Evolutionary conservation across 2,888 invertebrate genomes (phyloP).

Genomic region (Hypolimnas misippus): DNA sequence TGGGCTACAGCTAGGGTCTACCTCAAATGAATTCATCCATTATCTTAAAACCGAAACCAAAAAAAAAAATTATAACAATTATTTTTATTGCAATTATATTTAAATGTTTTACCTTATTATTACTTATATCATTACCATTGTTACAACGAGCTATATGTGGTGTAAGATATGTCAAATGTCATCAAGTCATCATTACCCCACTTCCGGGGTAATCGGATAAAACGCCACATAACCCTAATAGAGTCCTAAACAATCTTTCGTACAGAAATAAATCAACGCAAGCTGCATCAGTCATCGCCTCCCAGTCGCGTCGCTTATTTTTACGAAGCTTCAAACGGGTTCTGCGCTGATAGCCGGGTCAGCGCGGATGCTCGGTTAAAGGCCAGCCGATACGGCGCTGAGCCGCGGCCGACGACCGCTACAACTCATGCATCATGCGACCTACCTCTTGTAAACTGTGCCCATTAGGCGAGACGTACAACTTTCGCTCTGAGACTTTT

Average conservation of each 20-base stretch:
- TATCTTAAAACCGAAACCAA: no score
- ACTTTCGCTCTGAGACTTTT: no score
- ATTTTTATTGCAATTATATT: no score
- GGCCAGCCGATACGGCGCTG: slow-evolving; percentile 8
- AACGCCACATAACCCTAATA: neutral
- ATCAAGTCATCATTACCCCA: no score
- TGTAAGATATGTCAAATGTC: no score
- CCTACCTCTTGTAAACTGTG: neutral
- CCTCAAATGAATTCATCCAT: no score
- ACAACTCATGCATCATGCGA: neutral
- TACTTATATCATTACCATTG: no score
- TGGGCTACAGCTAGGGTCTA: no score
- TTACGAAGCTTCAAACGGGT: slow-evolving; percentile 12
- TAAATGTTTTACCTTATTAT: no score
- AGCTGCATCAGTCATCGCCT: neutral
- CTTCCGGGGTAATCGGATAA: no score
- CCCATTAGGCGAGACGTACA: neutral
- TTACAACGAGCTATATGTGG: no score
- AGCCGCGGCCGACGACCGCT: neutral
- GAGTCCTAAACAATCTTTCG: neutral
- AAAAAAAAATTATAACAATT: no score
- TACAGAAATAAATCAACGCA: neutral
- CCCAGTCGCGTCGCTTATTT: slow-evolving; percentile 1
- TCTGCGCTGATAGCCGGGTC: slow-evolving; percentile 8
- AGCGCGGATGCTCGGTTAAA: slow-evolving; percentile 13